Percentiles rank a stretch among this genome's conserved stretches.
Evolutionary conservation across 2,888 invertebrate species (phyloP).

Genomic region (Noctua fimbriata): DNA sequence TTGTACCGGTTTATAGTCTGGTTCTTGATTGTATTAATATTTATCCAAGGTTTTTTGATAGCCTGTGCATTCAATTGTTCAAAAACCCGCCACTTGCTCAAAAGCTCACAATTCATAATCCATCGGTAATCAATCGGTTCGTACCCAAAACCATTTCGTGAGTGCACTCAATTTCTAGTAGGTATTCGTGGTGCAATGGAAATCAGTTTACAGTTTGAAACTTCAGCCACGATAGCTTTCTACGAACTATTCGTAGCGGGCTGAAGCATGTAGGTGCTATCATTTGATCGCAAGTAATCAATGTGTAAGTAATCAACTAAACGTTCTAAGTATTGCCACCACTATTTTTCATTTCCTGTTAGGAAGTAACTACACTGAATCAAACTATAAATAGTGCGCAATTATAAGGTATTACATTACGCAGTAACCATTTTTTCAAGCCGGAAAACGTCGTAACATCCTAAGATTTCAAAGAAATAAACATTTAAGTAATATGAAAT

Average conservation of each 20-base stretch:
- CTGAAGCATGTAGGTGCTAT: conserved; percentile 19
- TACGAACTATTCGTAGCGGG: conserved; percentile 37
- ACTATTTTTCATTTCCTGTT: conserved; percentile 55
- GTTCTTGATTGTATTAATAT: conserved; percentile 61
- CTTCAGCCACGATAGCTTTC: conserved; percentile 56
- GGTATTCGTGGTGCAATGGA: conserved; percentile 47
- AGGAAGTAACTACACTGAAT: conserved; percentile 51
- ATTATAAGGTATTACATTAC: conserved; percentile 55
- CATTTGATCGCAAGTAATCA: conserved; percentile 30
- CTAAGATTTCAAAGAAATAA: conserved; percentile 53
- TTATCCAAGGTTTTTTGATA: conserved; percentile 68
- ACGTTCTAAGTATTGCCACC: conserved; percentile 37
- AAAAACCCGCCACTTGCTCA: conserved; percentile 59
- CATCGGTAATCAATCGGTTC: conserved; percentile 47
- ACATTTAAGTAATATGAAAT: conserved; percentile 16
- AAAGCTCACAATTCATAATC: conserved; percentile 46
- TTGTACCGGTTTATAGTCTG: conserved; percentile 60
- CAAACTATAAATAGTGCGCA: conserved; percentile 41
- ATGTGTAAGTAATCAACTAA: conserved; percentile 43
- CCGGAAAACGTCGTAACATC: conserved; percentile 50
- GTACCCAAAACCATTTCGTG: conserved; percentile 52
- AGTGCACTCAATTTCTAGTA: conserved; percentile 55
- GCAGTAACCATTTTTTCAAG: conserved; percentile 35
- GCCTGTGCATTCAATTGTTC: conserved; percentile 58
- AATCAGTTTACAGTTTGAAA: conserved; percentile 54